Conservation (phyloP, 2,888 invertebrate genomes). For the Lochmaea crataegi region DNA sequence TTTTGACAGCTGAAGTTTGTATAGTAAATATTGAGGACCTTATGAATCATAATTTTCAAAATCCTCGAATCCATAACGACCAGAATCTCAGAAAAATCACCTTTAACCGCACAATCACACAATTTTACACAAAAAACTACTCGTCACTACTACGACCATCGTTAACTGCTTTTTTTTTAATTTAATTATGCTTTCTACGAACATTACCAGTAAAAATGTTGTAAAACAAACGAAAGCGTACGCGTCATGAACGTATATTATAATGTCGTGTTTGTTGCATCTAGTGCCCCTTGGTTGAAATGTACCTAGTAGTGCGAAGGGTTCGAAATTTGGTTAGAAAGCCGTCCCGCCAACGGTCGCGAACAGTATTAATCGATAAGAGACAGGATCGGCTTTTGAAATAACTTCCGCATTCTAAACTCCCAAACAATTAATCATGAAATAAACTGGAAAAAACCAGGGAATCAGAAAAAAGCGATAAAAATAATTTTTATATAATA, state of each 20-base stretch:
- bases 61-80: constrained; percentile 34
- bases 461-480: no score
- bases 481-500: no score
- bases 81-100: background rate
- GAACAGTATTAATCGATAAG: constrained; percentile 21
- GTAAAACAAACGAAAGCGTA: constrained; percentile 8
- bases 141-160: background rate
- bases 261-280: constrained; percentile 40
- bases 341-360: constrained; percentile 33
- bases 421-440: background rate
- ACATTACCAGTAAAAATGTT: background rate
- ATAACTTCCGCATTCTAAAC: background rate
- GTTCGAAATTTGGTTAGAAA: constrained; percentile 34
- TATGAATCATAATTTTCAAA: constrained; percentile 48
- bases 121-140: background rate
- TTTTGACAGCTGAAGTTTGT: constrained; percentile 12
- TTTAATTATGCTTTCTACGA: background rate
- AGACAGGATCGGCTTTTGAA: background rate
- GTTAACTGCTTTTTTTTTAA: background rate
- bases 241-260: constrained; percentile 31
- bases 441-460: background rate
- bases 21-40: constrained; percentile 39
- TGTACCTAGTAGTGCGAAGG: constrained; percentile 29
- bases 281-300: constrained; percentile 20
- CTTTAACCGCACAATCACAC: background rate